Percentiles rank a stretch among this genome's conserved stretches.
Conservation (phyloP, 2,113 vertebrate species). For the Leptodactylus fuscus region DNA sequence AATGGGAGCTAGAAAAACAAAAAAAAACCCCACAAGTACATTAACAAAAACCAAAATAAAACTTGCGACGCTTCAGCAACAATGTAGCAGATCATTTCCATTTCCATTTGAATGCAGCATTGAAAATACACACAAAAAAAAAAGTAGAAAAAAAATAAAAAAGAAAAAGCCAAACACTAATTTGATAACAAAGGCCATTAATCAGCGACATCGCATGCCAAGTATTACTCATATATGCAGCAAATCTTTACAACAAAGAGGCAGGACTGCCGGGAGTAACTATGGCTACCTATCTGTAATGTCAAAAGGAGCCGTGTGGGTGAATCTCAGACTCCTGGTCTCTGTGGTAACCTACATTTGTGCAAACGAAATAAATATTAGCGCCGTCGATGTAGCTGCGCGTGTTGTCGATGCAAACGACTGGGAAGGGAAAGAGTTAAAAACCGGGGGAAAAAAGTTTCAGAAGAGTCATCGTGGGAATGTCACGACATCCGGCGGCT, state of each 20-base stretch:
- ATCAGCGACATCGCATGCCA: constrained; percentile 45
- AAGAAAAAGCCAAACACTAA: neutral
- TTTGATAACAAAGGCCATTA: constrained; percentile 55
- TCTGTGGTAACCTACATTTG: constrained; percentile 54
- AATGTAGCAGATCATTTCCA: neutral
- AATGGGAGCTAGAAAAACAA: no score
- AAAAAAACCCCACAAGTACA: no score
- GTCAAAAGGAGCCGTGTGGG: constrained; percentile 38
- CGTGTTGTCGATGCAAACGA: neutral
- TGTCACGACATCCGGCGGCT: neutral
- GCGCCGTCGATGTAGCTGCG: constrained; percentile 7
- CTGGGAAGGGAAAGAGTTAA: neutral
- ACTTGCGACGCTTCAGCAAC: neutral
- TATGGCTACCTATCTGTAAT: constrained; percentile 58
- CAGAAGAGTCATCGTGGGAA: neutral
- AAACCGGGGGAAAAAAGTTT: neutral
- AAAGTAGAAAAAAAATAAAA: neutral
- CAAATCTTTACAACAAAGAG: constrained; percentile 41
- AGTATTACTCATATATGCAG: constrained; percentile 59
- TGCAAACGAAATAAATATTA: constrained; percentile 53
- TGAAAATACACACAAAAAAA: neutral
- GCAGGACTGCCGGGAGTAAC: constrained; percentile 47
- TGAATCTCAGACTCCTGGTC: constrained; percentile 34
- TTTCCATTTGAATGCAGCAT: neutral
- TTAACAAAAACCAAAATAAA: neutral